phyloP scores from a whole-genome alignment of 2,113 vertebrate genomes.

The Phycodurus eques region DNA sequence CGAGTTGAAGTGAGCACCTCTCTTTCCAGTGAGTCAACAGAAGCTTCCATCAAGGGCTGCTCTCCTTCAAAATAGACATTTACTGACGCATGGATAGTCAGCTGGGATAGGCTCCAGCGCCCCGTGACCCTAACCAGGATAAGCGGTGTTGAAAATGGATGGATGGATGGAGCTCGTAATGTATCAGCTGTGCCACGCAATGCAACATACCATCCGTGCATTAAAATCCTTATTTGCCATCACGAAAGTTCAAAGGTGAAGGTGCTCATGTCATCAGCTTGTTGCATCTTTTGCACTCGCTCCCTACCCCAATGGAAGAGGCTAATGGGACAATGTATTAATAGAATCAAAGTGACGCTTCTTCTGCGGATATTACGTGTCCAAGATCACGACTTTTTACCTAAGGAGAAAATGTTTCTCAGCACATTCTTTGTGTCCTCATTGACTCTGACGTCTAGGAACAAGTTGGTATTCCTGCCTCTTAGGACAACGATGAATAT shows the following conservation, averaged over 20 bases:
- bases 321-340: conserved; percentile 10
- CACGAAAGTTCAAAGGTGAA: neutral
- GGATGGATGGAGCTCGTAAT: neutral
- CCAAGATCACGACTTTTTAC: conserved; percentile 5
- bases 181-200: neutral
- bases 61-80: neutral
- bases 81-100: neutral
- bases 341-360: conserved; percentile 28
- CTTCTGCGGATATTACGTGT: conserved; percentile 23
- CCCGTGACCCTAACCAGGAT: too few relatives aligned
- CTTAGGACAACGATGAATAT: neutral
- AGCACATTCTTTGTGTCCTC: conserved; percentile 16
- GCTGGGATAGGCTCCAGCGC: too few relatives aligned
- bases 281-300: neutral
- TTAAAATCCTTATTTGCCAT: neutral
- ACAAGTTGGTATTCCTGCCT: neutral
- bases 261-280: conserved; percentile 9
- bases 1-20: conserved; percentile 49
- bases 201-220: neutral
- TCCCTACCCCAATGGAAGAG: neutral
- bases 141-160: too few relatives aligned
- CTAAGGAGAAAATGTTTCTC: conserved; percentile 12
- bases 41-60: conserved; percentile 23
- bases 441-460: too few relatives aligned
- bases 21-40: conserved; percentile 47